Base-by-base conservation (phyloP, 1,140 invertebrate species). In the Pogonomyrmex barbatus region DNA sequence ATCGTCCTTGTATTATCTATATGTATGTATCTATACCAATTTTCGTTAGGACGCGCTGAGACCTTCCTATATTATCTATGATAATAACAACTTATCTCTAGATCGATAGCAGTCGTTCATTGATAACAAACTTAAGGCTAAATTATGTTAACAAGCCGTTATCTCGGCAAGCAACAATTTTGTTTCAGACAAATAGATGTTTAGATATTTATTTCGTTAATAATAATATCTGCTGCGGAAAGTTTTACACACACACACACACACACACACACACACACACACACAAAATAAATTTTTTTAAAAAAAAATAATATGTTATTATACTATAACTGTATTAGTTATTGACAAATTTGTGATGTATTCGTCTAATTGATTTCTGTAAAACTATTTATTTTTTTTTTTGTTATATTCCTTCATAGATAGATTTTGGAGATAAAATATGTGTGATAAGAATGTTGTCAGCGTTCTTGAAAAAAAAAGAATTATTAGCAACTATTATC, bases 1-100 rank as follows among this genome's bases (percentile, higher is more conserved):
- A 52, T 68, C 58, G 88, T 76, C 78, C 52, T 71, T 82, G 78
- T 82, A 71, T 45, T 39, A 17, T 71, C 52, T 24, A 50, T 14
- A 33, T n/a, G n/a, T n/a, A n/a, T n/a, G n/a, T 39, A 17, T 71
- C 52, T 24, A 50, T 14, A 33, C 4, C 2, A 24, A 82, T 81
- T 9, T 17, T 47, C 10, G 9, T 4, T 30, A 36, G n/a, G 14
- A 45, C 24, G 70, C 45, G 10, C 42, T 33, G n/a, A 77, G 30
- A 56, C 14, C 39, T 52, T 17, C 39, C 10, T 14, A 14, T n/a
- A 50, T 47, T 71, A 82, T 82, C 52, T 71, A 24, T 4, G 52
- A 58, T 82, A 56, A 71, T 71, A 82, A 71, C 24, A 58, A 58
- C 24, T 30, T 47, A 54, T 30, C 14, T 30, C 14, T 81, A 82